Evolutionary conservation across 2,888 invertebrate genomes (phyloP).

Genomic region (Brassicogethes aeneus): DNA sequence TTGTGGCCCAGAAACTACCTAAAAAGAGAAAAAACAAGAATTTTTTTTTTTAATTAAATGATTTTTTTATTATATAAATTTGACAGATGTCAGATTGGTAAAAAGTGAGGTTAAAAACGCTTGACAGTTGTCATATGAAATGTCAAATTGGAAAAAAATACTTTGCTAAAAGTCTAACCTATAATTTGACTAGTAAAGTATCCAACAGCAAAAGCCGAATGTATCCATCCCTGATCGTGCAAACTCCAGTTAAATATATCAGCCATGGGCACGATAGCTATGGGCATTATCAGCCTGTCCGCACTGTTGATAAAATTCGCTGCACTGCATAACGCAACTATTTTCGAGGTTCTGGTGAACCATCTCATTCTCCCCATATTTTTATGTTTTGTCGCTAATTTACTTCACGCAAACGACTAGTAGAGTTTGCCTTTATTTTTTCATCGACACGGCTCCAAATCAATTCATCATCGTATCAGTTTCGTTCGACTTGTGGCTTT

Average conservation of each 20-base stretch:
- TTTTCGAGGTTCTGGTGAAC: constrained; percentile 47
- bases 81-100: no score
- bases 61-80: background rate
- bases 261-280: constrained; percentile 66
- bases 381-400: constrained; percentile 7
- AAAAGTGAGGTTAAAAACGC: no score
- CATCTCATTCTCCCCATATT: constrained; percentile 43
- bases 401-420: background rate
- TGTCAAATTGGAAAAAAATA: background rate
- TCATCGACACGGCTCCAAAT: background rate
- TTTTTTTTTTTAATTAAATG: background rate
- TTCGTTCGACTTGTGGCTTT: background rate
- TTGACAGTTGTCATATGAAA: background rate
- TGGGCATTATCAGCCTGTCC: constrained; percentile 69
- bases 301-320: constrained; percentile 73
- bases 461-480: background rate
- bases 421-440: constrained; percentile 3
- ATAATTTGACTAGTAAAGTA: constrained; percentile 66
- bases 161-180: constrained; percentile 20
- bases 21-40: constrained; percentile 33
- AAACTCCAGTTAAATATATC: constrained; percentile 61
- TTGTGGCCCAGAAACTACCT: constrained; percentile 59
- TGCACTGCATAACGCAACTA: constrained; percentile 58
- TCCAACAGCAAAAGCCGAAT: constrained; percentile 67
- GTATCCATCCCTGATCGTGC: constrained; percentile 64